Conservation (phyloP, 2,113 vertebrate species). For the Phylloscopus whistleri region DNA sequence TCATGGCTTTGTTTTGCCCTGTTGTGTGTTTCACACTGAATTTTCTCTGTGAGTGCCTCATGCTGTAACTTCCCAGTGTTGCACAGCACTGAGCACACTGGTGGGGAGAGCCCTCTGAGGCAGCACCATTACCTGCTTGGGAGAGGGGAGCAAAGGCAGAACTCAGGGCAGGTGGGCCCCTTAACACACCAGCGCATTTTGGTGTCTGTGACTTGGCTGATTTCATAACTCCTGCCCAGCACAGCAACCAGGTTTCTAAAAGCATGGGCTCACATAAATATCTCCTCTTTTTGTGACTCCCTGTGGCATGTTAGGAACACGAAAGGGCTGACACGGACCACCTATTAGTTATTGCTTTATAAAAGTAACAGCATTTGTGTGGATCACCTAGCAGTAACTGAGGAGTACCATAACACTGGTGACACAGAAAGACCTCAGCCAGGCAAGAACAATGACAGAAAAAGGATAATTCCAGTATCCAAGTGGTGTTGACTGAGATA, state of each 20-base stretch:
- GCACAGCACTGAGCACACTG: neutral
- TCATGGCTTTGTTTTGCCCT: neutral
- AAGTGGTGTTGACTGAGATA: neutral
- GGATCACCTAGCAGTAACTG: neutral
- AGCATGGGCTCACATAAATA: rapidly evolving
- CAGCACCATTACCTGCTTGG: neutral
- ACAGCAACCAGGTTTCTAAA: neutral
- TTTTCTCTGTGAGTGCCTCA: neutral
- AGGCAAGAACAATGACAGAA: neutral
- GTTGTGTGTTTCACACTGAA: neutral
- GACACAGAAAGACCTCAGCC: neutral
- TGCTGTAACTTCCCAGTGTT: neutral
- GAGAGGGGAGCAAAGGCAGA: neutral
- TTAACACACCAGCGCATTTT: neutral
- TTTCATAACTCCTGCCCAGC: neutral
- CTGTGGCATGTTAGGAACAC: neutral
- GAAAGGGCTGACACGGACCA: neutral
- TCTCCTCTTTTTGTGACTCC: neutral
- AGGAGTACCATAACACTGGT: neutral
- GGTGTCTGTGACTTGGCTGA: neutral
- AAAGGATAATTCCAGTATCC: neutral
- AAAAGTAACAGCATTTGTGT: neutral
- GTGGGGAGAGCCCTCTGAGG: neutral
- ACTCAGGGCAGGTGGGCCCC: neutral
- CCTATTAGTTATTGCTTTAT: neutral